Base-by-base conservation (phyloP, 1,140 invertebrate species). In the Uloborus diversus region DNA sequence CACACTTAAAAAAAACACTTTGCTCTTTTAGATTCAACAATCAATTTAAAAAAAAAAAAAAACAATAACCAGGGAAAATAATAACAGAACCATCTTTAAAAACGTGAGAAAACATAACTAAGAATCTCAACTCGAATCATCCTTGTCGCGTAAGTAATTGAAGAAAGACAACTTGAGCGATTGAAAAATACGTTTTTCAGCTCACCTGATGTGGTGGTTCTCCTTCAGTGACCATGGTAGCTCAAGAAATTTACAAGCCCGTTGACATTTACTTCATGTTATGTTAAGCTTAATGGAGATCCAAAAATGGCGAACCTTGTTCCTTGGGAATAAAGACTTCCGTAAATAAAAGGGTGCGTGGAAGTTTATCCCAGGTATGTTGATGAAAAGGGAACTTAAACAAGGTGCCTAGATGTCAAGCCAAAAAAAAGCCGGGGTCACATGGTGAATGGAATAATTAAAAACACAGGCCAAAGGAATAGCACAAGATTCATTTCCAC, bases 181-280 rank as follows among this genome's bases (percentile, higher is more conserved):
- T n/a, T n/a, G n/a, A n/a, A n/a, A n/a, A n/a, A n/a, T n/a, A n/a
- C n/a, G n/a, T n/a, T n/a, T n/a, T n/a, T n/a, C n/a, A 65, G 66
- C 73, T 65, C 49, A 78, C 73, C 73, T 78, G 73, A 33, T 78
- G 73, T 14, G 30, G 30, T 57, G 73, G 47, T 65, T 78, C 61
- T 42, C 73, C 73, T 66, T 78, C 73, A n/a, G 73, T 78, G n/a
- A 78, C 73, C 73, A 78, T 78, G 49, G 42, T 42, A 23, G 59
- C 42, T 42, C 20, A 42, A 42, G 4, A 20, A 42, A 62, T 65
- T 78, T 66, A 78, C 30, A 56, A 53, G 27, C 57, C 61, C 28
- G n/a, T 2, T 66, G 73, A 78, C 73, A 78, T 78, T 78, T 37
- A 65, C 32, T n/a, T 25, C n/a, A n/a, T 61, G 30, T 32, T 27